Evolutionary conservation across 2,888 invertebrate genomes (phyloP), one percentile per base, ranked within the genome.

Genomic region (Pogonocherus hispidulus): DNA sequence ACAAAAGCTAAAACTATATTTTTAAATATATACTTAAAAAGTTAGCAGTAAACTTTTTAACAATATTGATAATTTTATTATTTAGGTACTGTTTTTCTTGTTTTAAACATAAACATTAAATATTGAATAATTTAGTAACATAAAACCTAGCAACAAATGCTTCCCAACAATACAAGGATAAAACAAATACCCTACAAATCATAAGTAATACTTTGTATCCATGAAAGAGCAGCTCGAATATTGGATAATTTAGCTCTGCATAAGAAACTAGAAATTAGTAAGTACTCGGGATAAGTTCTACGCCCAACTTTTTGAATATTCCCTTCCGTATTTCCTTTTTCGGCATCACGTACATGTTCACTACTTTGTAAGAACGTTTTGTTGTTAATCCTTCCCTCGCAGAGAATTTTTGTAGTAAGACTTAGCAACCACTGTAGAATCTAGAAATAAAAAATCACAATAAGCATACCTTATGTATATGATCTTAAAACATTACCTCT

Each of bases 391-490:
- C 75, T 74, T 55, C 89, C 89, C 80, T 92, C 91, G 79, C 91
- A 92, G 68, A 93, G 87, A 14, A 93, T 89, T 87, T 93, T 93
- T 6, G 93, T 92, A 1, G 93, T 91, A 27, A 93, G 85, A 68
- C 91, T 91, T 71, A 93, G 85, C 32, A 93, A 86, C 93, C 93
- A 93, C 79, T 93, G 92, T 62, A 93, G 86, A 66, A 93, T 89
- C 91, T 93, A 74, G 14, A 79, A 79, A 70, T 44, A 79, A 23
- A 11, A 64, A 6, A 49, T 54, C 51, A 22, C n/a, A 19, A 41
- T 19, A 16, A 1, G 1, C 5, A 22, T n/a, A 16, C 46, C 11
- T n/a, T n/a, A n/a, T n/a, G n/a, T n/a, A n/a, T n/a, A n/a, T 1
- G 20, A 46, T 5, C 8, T 19, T 22, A 9, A 18, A 57, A 46